Percentiles rank a stretch among this genome's conserved stretches.
Conservation (phyloP, 2,888 invertebrate genomes). For the Arenicola marina region DNA sequence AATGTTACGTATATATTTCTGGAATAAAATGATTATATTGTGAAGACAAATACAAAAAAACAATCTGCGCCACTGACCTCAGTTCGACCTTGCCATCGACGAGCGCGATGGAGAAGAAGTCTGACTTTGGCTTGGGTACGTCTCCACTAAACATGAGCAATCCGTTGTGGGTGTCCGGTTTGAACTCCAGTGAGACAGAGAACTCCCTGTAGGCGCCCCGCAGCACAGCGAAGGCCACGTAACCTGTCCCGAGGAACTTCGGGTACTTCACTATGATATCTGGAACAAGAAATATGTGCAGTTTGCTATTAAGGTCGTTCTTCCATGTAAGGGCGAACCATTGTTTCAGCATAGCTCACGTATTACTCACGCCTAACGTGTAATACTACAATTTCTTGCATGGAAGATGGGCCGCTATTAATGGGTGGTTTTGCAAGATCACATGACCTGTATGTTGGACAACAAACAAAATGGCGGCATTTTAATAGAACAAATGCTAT, state of each 20-base stretch:
- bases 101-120: slow-evolving; percentile 84
- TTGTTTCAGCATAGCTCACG: too few species aligned
- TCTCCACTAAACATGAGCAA: slow-evolving; percentile 88
- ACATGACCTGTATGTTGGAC: neutral
- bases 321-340: too few species aligned
- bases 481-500: too few species aligned
- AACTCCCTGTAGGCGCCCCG: slow-evolving; percentile 84
- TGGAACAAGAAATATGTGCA: slow-evolving; percentile 27
- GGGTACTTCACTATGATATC: slow-evolving; percentile 52
- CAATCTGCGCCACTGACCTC: slow-evolving; percentile 64
- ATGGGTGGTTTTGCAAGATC: neutral
- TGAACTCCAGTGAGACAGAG: slow-evolving; percentile 82
- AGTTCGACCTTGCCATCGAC: slow-evolving; percentile 82
- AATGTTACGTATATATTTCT: too few species aligned
- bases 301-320: neutral
- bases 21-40: too few species aligned
- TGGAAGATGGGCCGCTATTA: too few species aligned
- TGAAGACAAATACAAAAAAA: too few species aligned
- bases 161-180: slow-evolving; percentile 76
- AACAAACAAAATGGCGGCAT: too few species aligned
- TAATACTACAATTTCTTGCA: too few species aligned
- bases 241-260: slow-evolving; percentile 87
- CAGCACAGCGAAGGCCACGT: slow-evolving; percentile 83
- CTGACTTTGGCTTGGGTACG: slow-evolving; percentile 81
- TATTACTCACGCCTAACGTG: too few species aligned